These are phyloP conservation scores for Chrysogorgia sp. DNA, from an alignment of 92 coral and sea anemone species.

Conservation along the genomic window DNA sequence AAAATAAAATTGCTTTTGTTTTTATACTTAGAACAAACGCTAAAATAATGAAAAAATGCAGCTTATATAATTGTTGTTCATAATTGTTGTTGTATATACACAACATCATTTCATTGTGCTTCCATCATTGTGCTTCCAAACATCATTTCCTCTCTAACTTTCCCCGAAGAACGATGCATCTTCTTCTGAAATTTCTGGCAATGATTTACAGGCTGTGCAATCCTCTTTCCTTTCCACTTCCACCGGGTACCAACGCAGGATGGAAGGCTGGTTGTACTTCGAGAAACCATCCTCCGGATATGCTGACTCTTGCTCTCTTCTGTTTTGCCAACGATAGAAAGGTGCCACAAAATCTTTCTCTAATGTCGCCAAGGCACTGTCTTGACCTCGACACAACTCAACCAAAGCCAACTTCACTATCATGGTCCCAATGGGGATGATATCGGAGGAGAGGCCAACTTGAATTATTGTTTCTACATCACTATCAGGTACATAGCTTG, in stretches of 20 bases:
- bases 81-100: neutral
- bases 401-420: conserved; percentile 85
- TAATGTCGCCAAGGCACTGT: conserved; percentile 79
- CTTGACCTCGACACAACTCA: conserved; percentile 84
- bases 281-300: conserved; percentile 81
- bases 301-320: conserved; percentile 72
- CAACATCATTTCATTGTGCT: too few relatives aligned
- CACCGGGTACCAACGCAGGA: conserved; percentile 87
- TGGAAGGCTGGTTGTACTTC: conserved; percentile 75
- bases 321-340: conserved; percentile 89
- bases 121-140: too few relatives aligned
- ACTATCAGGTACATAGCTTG: conserved; percentile 80
- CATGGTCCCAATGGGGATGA: conserved; percentile 83
- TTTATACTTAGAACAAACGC: too few relatives aligned
- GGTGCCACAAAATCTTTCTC: conserved; percentile 80
- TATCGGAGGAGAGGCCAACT: conserved; percentile 94
- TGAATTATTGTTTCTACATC: conserved; percentile 85
- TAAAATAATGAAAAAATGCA: too few relatives aligned
- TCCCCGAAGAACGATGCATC: conserved; percentile 53
- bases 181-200: conserved; percentile 44
- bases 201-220: conserved; percentile 73
- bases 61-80: neutral
- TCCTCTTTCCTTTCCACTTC: conserved; percentile 72
- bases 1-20: too few relatives aligned
- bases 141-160: neutral